phyloP scores from a whole-genome alignment of 37 sponge, comb jelly and placozoan genomes.

The Halichondria panicea region DNA sequence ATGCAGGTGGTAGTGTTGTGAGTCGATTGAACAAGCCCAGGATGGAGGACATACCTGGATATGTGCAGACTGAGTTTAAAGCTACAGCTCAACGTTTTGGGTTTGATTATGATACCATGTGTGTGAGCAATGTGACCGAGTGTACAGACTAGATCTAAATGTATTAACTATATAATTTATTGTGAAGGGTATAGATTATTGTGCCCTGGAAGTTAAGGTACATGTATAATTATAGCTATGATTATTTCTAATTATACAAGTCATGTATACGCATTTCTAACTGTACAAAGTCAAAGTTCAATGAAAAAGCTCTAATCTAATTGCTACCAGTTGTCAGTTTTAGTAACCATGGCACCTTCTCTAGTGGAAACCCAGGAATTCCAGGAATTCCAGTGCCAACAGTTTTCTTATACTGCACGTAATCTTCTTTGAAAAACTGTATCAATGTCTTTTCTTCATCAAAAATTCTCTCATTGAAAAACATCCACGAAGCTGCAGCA shows the following conservation, averaged over 20 bases:
- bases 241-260: no score
- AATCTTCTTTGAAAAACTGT: conserved; percentile 86
- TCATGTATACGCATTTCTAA: no score
- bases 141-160: conserved; percentile 33
- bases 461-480: conserved; percentile 89
- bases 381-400: conserved; percentile 91
- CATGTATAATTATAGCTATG: no score
- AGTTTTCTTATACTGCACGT: conserved; percentile 75
- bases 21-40: conserved; percentile 9
- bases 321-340: no score
- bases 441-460: conserved; percentile 82
- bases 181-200: no score
- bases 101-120: conserved; percentile 43
- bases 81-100: conserved; percentile 30
- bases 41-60: conserved; percentile 21
- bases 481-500: conserved; percentile 73
- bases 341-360: no score
- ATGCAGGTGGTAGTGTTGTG: conserved; percentile 51
- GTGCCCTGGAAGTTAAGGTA: no score
- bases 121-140: conserved; percentile 40
- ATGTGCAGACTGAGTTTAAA: conserved; percentile 25
- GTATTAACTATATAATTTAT: no score
- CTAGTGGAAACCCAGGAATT: conserved; percentile 63
- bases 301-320: no score
- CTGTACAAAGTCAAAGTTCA: no score